Base-by-base conservation (phyloP, 2,113 vertebrate genomes). In the Carassius auratus region DNA sequence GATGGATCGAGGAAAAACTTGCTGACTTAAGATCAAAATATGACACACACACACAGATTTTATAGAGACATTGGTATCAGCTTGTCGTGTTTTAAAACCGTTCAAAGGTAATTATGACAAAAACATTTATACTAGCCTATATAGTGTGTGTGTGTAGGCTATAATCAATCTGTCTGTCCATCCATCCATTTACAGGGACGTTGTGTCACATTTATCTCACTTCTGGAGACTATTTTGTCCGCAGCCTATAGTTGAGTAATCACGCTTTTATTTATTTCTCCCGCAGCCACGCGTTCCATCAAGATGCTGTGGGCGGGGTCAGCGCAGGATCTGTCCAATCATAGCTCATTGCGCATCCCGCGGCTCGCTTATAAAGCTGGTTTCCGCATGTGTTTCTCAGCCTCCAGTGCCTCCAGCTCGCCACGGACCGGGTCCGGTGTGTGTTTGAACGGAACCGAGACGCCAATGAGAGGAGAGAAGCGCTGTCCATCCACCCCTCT, bases 321-420 rank as follows among this genome's bases (percentile, higher is more conserved):
- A 91, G 80, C 87, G 85, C 62, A 81, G 79, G 36, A 87, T 91
- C 79, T 86, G 89, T 89, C 95, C 94, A 95, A 95, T 95, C 93
- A 89, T 84, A 26, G 87, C 85, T 87, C 84, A 86, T 91, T 93
- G 90, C 92, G 93, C 92, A 90, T 89, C 85, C 61, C 26, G 48
- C 13, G 62, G 15, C 33, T 82, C 42, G 85, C 57, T 86, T 92
- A 94, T 95, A 94, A 89, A 92, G 86, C 45, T 81, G 2, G 80
- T 68, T 81, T 86, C 80, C 90, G 85, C 88, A 75, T 90, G 90
- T 90, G 85, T 17, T 84, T 85, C 85, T 68, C 57, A 62, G 77
- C 61, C 84, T 84, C 90, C 71, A 77, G 68, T 30, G 26, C 23
- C 55, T 85, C 8, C 71, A 73, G 36, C 21, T 66, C 48, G 21